Conservation (phyloP, 1,140 invertebrate species). For the Drosophila ohnishii region DNA sequence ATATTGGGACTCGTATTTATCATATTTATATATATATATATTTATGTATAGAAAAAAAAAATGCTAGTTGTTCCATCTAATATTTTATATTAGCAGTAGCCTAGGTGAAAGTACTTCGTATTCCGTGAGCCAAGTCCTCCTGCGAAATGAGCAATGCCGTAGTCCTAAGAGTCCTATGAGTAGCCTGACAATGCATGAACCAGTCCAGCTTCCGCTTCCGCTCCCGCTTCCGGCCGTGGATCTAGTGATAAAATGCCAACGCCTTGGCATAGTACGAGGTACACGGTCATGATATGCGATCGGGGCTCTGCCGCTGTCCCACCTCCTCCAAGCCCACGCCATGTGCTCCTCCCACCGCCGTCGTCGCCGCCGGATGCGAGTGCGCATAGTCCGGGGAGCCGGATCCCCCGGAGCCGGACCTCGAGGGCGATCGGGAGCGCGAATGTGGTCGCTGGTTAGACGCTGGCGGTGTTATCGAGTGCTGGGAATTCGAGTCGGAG, state of each 20-base stretch:
- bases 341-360: slow-evolving; percentile 1
- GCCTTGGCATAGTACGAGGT: slow-evolving; percentile 77
- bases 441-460: slow-evolving; percentile 53
- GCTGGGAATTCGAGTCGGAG: slow-evolving; percentile 79
- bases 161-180: slow-evolving; percentile 39
- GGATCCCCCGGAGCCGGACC: slow-evolving; percentile 46
- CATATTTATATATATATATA: slow-evolving; percentile 35
- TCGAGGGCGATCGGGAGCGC: slow-evolving; percentile 14
- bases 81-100: slow-evolving; percentile 71
- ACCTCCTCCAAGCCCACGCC: slow-evolving; percentile 16
- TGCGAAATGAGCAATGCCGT: slow-evolving; percentile 64
- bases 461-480: slow-evolving; percentile 81
- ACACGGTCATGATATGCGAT: slow-evolving; percentile 82
- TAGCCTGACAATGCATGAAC: slow-evolving; percentile 50
- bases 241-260: slow-evolving; percentile 77
- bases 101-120: slow-evolving; percentile 62
- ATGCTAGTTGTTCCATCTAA: slow-evolving; percentile 77
- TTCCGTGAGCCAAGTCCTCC: slow-evolving; percentile 37
- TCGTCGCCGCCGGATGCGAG: neutral
- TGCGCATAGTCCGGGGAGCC: slow-evolving; percentile 52
- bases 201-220: neutral
- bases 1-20: slow-evolving; percentile 35
- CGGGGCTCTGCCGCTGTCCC: slow-evolving; percentile 61
- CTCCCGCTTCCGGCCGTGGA: neutral
- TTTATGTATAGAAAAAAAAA: slow-evolving; percentile 67